These are phyloP conservation scores for Cantharis rufa DNA, from an alignment of 2,888 invertebrate genomes.

Conservation along the genomic window DNA sequence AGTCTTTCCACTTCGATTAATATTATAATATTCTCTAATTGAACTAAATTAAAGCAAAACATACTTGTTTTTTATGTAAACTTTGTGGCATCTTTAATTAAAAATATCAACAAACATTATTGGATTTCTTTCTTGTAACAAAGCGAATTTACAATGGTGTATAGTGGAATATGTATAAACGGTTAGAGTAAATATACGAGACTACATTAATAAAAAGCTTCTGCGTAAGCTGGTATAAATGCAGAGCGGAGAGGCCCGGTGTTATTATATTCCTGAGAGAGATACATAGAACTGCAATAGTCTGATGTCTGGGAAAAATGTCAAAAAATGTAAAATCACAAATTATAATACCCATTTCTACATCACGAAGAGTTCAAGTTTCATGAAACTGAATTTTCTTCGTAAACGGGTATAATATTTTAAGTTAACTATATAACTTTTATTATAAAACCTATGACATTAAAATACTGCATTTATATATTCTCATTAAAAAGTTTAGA, in stretches of 20 bases:
- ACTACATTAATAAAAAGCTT: background rate
- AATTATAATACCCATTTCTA: background rate
- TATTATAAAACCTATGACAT: background rate
- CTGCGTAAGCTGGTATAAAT: background rate
- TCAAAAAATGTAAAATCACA: background rate
- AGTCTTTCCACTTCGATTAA: slow-evolving; percentile 8
- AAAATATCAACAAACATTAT: background rate
- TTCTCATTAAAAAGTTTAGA: background rate
- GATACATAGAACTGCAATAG: background rate
- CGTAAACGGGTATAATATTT: background rate
- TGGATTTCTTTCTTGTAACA: background rate
- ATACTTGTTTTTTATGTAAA: background rate
- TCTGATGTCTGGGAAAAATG: background rate
- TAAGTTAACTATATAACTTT: background rate
- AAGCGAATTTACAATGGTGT: too few relatives aligned
- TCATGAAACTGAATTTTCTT: background rate
- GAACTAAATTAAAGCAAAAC: slow-evolving; percentile 8
- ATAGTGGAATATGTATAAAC: too few relatives aligned
- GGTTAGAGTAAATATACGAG: too few relatives aligned
- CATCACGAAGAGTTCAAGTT: background rate
- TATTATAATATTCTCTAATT: slow-evolving; percentile 3
- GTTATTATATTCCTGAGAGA: background rate
- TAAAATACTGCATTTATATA: background rate
- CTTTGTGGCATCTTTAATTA: background rate
- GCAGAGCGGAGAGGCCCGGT: background rate